Evolutionary conservation across 1,140 invertebrate species (phyloP).

Genomic region (Choristoneura fumiferana): DNA sequence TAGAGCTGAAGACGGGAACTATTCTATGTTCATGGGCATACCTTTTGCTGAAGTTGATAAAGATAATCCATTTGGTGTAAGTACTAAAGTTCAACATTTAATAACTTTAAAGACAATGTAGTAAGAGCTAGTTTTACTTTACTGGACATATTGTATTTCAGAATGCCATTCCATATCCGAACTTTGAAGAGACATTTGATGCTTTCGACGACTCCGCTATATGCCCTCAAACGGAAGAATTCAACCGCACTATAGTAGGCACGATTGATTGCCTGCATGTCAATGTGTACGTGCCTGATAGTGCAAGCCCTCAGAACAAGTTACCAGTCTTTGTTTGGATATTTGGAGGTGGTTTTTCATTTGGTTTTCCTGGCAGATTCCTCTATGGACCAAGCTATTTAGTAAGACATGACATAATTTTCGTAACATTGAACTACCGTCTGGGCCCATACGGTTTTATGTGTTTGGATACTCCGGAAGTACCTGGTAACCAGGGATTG

Average conservation of each 20-base stretch:
- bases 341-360: slow-evolving; percentile 82
- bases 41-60: slow-evolving; percentile 24
- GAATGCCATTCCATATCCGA: not conserved
- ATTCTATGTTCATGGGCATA: slow-evolving; percentile 30
- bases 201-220: not conserved
- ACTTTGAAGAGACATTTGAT: not conserved
- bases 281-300: slow-evolving; percentile 32
- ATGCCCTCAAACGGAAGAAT: not conserved
- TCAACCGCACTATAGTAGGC: slow-evolving; percentile 23
- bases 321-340: slow-evolving; percentile 84
- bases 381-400: slow-evolving; percentile 75
- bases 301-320: slow-evolving; percentile 4
- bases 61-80: slow-evolving; percentile 26
- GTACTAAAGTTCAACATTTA: slow-evolving; percentile 41
- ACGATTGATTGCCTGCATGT: slow-evolving; percentile 33
- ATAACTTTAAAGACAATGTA: slow-evolving; percentile 44
- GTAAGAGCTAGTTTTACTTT: no score
- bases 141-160: slow-evolving; percentile 23
- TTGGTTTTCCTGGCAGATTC: slow-evolving; percentile 63
- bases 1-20: slow-evolving; percentile 24
- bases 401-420: slow-evolving; percentile 74
- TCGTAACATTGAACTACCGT: slow-evolving; percentile 80
- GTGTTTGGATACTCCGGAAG: slow-evolving; percentile 79
- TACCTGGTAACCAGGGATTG: slow-evolving; percentile 83
- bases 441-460: slow-evolving; percentile 82